phyloP scores from a whole-genome alignment of 2,888 invertebrate genomes.

The Galerucella calmariensis region DNA sequence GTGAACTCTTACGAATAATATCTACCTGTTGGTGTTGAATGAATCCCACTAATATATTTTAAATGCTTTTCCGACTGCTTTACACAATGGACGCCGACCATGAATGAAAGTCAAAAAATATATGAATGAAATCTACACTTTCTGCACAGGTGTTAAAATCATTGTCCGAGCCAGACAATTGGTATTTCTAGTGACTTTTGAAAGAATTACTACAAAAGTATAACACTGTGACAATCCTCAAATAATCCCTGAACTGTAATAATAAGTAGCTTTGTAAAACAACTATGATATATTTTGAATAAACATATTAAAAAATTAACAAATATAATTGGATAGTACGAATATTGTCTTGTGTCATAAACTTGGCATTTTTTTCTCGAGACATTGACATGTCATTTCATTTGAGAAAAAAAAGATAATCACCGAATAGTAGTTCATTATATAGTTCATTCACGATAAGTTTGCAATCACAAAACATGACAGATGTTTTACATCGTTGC shows the following conservation, averaged over 20 bases:
- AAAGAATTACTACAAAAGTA: neutral
- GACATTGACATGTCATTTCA: no score
- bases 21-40: constrained; percentile 20
- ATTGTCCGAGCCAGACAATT: neutral
- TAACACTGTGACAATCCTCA: neutral
- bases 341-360: no score
- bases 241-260: neutral
- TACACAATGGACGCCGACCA: constrained; percentile 5
- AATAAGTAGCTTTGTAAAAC: neutral
- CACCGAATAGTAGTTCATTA: no score
- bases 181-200: neutral
- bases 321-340: no score
- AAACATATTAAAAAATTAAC: no score
- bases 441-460: no score
- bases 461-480: no score
- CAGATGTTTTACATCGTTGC: no score
- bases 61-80: constrained; percentile 21
- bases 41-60: constrained; percentile 25
- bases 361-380: no score
- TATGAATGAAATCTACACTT: constrained; percentile 26
- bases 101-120: constrained; percentile 26
- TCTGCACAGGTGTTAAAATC: constrained; percentile 21
- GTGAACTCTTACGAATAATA: constrained; percentile 15
- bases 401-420: no score
- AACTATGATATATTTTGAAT: no score